These are phyloP conservation scores for Oligia strigilis DNA, from an alignment of 2,888 invertebrate genomes.

Conservation along the genomic window DNA sequence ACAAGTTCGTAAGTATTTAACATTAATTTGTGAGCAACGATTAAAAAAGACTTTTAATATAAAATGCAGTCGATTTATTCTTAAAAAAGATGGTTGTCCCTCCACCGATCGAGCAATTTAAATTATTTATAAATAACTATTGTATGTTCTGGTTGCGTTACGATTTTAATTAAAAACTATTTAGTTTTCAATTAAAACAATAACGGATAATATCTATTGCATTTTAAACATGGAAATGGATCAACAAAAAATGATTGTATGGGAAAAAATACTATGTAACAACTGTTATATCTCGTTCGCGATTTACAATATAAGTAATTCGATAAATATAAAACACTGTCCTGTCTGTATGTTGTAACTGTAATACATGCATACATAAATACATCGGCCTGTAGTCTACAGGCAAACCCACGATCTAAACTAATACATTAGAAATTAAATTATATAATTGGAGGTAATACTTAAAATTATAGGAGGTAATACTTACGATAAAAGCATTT, in stretches of 20 bases:
- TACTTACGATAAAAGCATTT: slow-evolving; percentile 86
- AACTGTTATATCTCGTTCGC: slow-evolving; percentile 86
- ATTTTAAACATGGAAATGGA: slow-evolving; percentile 89
- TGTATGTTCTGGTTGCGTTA: slow-evolving; percentile 81
- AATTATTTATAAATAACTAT: slow-evolving; percentile 87
- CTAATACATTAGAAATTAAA: slow-evolving; percentile 81
- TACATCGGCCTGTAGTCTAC: slow-evolving; percentile 49
- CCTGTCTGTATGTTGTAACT: slow-evolving; percentile 69
- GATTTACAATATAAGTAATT: slow-evolving; percentile 85
- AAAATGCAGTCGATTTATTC: slow-evolving; percentile 81
- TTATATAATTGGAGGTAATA: slow-evolving; percentile 87
- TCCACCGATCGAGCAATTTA: slow-evolving; percentile 83
- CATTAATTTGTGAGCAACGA: slow-evolving; percentile 62
- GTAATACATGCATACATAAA: slow-evolving; percentile 63
- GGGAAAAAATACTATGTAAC: slow-evolving; percentile 89
- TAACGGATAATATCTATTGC: slow-evolving; percentile 85
- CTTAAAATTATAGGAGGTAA: slow-evolving; percentile 89
- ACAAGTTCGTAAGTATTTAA: slow-evolving; percentile 51
- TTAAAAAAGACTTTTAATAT: slow-evolving; percentile 66
- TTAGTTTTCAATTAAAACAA: slow-evolving; percentile 63
- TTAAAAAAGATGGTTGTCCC: slow-evolving; percentile 70
- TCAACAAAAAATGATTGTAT: slow-evolving; percentile 88
- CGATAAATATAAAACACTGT: slow-evolving; percentile 74
- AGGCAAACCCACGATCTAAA: slow-evolving; percentile 65
- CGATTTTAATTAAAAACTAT: slow-evolving; percentile 58